A percentile compares a stretch with the other conserved stretches of the same genome.
Evolutionary conservation across 2,888 invertebrate genomes (phyloP).

Genomic region (Drosophila pegasa): DNA sequence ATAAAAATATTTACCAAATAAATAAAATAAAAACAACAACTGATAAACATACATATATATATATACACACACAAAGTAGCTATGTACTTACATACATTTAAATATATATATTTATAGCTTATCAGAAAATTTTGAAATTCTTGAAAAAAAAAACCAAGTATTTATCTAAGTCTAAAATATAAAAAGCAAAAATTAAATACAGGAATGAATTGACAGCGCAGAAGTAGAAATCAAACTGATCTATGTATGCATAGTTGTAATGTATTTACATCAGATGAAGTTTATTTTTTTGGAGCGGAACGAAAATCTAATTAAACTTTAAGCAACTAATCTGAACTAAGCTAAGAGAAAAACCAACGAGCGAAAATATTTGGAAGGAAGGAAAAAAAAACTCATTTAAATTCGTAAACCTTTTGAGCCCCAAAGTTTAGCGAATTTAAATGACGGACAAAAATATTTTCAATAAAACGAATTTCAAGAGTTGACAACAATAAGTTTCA

Average conservation of each 20-base stretch:
- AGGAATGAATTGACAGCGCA: neutral
- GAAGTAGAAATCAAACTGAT: neutral
- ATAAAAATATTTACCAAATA: neutral
- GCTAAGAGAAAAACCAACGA: slow-evolving; percentile 9
- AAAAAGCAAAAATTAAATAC: slow-evolving; percentile 8
- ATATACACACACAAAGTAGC: slow-evolving; percentile 3
- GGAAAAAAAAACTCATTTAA: slow-evolving; percentile 82
- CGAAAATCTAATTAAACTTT: slow-evolving; percentile 35
- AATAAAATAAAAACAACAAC: slow-evolving; percentile 1
- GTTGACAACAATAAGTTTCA: slow-evolving; percentile 31
- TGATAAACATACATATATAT: slow-evolving; percentile 8
- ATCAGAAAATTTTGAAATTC: slow-evolving; percentile 16
- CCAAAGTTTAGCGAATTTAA: slow-evolving; percentile 83
- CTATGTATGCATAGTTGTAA: slow-evolving; percentile 15
- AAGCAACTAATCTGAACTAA: slow-evolving; percentile 30
- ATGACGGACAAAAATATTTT: slow-evolving; percentile 64
- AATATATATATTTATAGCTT: slow-evolving; percentile 5
- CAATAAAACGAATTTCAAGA: slow-evolving; percentile 46
- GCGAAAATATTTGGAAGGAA: slow-evolving; percentile 21
- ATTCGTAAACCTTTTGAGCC: slow-evolving; percentile 84
- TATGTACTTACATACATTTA: slow-evolving; percentile 6
- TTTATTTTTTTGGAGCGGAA: slow-evolving; percentile 39
- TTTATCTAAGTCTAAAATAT: slow-evolving; percentile 4
- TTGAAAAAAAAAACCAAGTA: neutral
- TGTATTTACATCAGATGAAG: slow-evolving; percentile 22